These are phyloP conservation scores for Wasmannia auropunctata DNA, from an alignment of 1,140 invertebrate species.

Conservation along the genomic window DNA sequence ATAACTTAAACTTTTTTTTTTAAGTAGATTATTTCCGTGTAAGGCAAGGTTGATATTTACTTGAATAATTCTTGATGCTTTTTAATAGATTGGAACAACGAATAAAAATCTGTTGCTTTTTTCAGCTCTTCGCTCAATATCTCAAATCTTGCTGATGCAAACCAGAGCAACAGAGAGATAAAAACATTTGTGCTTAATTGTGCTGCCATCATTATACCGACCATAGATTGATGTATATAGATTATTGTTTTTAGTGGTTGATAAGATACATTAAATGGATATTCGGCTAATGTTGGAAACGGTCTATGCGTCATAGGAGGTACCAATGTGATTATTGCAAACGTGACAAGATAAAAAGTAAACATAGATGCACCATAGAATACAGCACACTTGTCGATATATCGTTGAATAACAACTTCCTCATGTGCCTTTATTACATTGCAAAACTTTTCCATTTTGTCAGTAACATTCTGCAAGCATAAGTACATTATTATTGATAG, in stretches of 20 bases:
- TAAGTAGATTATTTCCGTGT: neutral
- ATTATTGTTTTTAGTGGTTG: conserved; percentile 8
- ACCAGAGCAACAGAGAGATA: conserved; percentile 29
- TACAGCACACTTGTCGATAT: too few species aligned
- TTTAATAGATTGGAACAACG: conserved; percentile 9
- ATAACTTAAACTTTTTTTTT: neutral
- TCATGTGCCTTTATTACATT: too few species aligned
- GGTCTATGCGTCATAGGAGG: conserved; percentile 49
- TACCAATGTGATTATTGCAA: too few species aligned
- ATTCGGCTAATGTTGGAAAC: conserved; percentile 5
- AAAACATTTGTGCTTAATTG: neutral
- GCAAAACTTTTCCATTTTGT: too few species aligned
- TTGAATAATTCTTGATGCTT: conserved; percentile 43
- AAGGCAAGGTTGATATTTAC: conserved; percentile 7
- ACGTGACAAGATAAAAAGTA: too few species aligned
- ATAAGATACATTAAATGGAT: conserved; percentile 33
- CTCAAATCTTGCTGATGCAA: conserved; percentile 41
- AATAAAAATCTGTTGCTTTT: neutral
- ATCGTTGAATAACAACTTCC: too few species aligned
- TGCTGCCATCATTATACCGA: neutral
- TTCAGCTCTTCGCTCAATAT: conserved; percentile 32
- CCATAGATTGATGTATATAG: conserved; percentile 10
- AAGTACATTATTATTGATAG: too few species aligned
- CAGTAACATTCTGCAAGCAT: too few species aligned
- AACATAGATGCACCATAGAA: too few species aligned